A percentile compares a stretch with the other conserved stretches of the same genome.
Conservation (phyloP, 2,888 invertebrate species). For the Macroteleia sp. region DNA sequence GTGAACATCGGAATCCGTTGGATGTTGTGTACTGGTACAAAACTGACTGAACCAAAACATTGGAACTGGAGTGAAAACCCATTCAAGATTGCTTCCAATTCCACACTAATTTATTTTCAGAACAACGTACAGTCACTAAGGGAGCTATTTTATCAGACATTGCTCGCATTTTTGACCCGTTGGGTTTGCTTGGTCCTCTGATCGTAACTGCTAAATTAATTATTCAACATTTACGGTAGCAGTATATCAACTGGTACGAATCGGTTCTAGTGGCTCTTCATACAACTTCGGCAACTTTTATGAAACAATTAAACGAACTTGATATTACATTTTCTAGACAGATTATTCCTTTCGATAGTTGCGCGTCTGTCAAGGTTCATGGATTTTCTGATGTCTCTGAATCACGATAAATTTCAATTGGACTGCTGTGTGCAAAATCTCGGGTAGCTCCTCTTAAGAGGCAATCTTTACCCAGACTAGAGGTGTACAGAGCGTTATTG, state of each 20-base stretch:
- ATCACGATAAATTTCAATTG: background rate
- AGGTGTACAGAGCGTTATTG: slow-evolving; percentile 8
- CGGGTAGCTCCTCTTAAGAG: slow-evolving; percentile 15
- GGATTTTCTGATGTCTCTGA: slow-evolving; percentile 26
- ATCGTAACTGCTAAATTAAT: background rate
- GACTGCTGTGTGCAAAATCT: slow-evolving; percentile 33
- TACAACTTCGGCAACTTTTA: too few relatives aligned
- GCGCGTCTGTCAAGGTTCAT: background rate
- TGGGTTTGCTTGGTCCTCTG: slow-evolving; percentile 43
- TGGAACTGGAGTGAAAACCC: background rate
- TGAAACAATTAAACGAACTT: too few relatives aligned
- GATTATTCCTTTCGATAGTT: background rate
- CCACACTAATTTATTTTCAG: background rate
- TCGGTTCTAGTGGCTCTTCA: background rate
- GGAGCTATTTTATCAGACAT: background rate
- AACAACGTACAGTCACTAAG: background rate
- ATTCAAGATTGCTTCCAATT: background rate
- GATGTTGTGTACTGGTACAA: background rate
- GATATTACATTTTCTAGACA: background rate
- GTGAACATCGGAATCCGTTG: background rate
- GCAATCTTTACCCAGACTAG: background rate
- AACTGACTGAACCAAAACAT: background rate
- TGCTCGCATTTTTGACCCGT: slow-evolving; percentile 15
- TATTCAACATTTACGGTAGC: background rate
- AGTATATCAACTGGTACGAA: background rate